phyloP scores from a whole-genome alignment of 2,888 invertebrate genomes.

The Tinea trinotella region DNA sequence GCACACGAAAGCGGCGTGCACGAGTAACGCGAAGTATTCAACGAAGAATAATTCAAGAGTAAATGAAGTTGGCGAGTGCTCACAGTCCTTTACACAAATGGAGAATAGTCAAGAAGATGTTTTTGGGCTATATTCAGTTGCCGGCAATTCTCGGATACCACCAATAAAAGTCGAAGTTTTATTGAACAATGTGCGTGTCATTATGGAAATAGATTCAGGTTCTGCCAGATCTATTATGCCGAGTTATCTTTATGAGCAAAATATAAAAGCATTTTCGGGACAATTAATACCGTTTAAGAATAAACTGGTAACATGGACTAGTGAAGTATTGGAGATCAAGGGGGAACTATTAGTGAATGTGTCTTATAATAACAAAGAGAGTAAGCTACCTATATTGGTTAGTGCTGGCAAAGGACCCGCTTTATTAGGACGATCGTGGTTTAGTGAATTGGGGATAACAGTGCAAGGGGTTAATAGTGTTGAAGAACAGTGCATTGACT shows the following conservation, averaged over 20 bases:
- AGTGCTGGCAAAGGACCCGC: constrained; percentile 6
- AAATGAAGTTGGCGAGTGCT: constrained; percentile 15
- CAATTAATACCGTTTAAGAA: constrained; percentile 13
- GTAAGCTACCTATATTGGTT: constrained; percentile 2
- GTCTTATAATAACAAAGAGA: constrained; percentile 7
- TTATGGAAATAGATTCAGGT: constrained; percentile 21
- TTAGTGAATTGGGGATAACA: constrained; percentile 4
- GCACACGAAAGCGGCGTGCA: constrained; percentile 19
- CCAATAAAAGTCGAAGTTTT: constrained; percentile 17
- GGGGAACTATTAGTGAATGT: constrained; percentile 8
- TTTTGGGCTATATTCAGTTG: constrained; percentile 13
- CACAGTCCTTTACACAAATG: background rate
- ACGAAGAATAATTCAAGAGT: constrained; percentile 11
- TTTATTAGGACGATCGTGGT: constrained; percentile 8
- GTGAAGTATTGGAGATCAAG: constrained; percentile 7
- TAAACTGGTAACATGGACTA: constrained; percentile 20
- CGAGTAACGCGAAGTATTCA: too few relatives aligned
- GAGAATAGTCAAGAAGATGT: background rate
- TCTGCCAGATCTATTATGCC: constrained; percentile 19
- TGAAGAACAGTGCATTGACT: background rate
- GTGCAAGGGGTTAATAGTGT: constrained; percentile 1
- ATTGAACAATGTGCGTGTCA: constrained; percentile 18
- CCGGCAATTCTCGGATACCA: background rate
- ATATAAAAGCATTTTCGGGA: constrained; percentile 15
- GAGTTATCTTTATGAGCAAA: constrained; percentile 11